These are phyloP conservation scores for Uropsilus gracilis DNA, from an alignment of 2,113 vertebrate genomes.

Conservation along the genomic window DNA sequence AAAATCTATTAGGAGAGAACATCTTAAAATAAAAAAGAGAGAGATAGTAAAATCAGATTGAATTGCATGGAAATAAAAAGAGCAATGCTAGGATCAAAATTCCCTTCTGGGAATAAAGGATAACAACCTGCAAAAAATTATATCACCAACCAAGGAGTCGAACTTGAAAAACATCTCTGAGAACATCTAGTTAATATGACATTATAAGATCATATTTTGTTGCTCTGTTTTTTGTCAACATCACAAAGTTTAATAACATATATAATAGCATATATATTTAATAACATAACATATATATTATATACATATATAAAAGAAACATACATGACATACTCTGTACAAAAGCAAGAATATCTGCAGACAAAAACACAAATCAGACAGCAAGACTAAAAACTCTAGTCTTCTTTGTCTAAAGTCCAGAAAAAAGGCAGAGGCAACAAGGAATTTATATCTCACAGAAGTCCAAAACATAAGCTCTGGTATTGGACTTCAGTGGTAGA, in stretches of 20 bases:
- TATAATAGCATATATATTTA: no score
- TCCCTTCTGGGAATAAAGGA: not conserved
- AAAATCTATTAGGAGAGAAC: not conserved
- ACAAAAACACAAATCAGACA: not conserved
- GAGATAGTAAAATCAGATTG: not conserved
- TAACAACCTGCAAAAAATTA: not conserved
- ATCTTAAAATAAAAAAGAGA: not conserved
- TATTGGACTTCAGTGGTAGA: not conserved
- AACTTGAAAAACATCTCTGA: not conserved
- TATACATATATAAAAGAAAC: not conserved
- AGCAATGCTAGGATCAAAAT: slow-evolving; percentile 1
- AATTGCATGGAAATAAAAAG: not conserved
- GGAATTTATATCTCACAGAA: not conserved
- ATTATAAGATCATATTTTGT: not conserved
- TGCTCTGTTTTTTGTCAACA: not conserved
- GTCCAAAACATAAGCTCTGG: not conserved
- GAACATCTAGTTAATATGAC: not conserved
- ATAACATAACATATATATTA: not conserved
- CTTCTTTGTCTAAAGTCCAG: not conserved
- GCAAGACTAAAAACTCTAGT: not conserved
- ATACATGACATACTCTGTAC: not conserved
- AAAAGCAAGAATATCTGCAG: not conserved
- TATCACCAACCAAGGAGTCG: not conserved
- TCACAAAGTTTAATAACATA: not conserved
- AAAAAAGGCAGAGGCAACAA: not conserved